Evolutionary conservation across 2,113 vertebrate genomes (phyloP), one percentile per base, ranked within the genome.

Genomic region (Sisor rabdophorus): DNA sequence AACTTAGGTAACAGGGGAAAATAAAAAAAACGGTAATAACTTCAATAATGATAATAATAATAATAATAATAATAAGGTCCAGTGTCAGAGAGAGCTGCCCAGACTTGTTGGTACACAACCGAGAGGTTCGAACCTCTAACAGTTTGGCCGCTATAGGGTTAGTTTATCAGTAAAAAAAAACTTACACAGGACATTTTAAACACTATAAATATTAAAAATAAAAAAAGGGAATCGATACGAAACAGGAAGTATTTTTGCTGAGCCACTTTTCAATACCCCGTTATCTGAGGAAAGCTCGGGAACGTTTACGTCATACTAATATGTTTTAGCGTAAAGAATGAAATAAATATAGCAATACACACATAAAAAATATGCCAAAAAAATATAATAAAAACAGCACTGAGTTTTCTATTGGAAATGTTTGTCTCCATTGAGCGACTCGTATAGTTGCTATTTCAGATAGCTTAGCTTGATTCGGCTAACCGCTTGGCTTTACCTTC

Each of bases 401-500:
- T 36, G 32, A 4, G 22, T 22, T 54, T 19, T 11, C 20, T 11
- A 26, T 40, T 17, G 11, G 13, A 56, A 24, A 24, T 4, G 17
- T 2, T 9, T n/a, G 11, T 28, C 11, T 47, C n/a, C 7, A 17
- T 26, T 16, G 8, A 24, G 22, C 24, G 24, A 69, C 5, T 5
- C 11, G 7, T 12, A 26, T 15, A 8, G 11, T 9, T 54, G 50
- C 69, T 71, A 55, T 36, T 11, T 36, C 20, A 2, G 30, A 28
- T 55, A 71, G 69, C 50, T 36, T 36, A 71, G 69, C 69, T 9
- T 55, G 24, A 59, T 40, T 28, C 28, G 58, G 16, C 44, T 24
- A 24, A 19, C 13, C 44, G 47, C 4, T 44, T 44, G 40, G 40
- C 22, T 32, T 82, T 75, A 98, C 96, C 96, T 93, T 98, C 95